Conservation (phyloP, 2,797 vertebrate species). For the Merluccius polli region DNA sequence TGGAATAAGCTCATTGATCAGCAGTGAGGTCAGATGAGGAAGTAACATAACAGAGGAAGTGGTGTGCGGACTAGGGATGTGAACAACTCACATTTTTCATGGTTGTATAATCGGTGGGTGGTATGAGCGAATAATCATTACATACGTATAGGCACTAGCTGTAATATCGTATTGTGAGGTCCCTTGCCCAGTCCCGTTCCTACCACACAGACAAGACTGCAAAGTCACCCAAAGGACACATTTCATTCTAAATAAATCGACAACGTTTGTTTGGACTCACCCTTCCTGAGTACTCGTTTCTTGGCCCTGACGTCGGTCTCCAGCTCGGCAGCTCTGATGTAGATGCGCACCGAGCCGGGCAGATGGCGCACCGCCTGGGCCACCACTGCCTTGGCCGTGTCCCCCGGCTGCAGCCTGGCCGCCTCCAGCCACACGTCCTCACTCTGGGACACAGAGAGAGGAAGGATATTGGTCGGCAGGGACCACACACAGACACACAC, state of each 20-base stretch:
- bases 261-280: slow-evolving; percentile 59
- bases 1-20: not conserved
- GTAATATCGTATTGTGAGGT: no score
- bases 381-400: slow-evolving; percentile 96
- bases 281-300: slow-evolving; percentile 95
- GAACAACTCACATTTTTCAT: no score
- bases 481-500: not conserved
- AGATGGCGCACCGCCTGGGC: slow-evolving; percentile 97
- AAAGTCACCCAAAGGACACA: not conserved
- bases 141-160: no score
- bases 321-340: slow-evolving; percentile 94
- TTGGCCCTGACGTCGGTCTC: slow-evolving; percentile 95
- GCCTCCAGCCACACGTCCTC: slow-evolving; percentile 98
- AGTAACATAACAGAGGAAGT: not conserved
- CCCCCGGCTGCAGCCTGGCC: slow-evolving; percentile 93
- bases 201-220: not conserved
- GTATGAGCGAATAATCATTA: no score
- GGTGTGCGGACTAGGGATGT: no score
- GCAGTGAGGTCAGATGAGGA: not conserved
- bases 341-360: slow-evolving; percentile 93
- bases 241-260: not conserved
- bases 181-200: no score
- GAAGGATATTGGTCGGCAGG: slow-evolving; percentile 9
- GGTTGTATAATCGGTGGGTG: no score
- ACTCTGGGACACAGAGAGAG: slow-evolving; percentile 70